These are phyloP conservation scores for Drosophila niveifrons DNA, from an alignment of 2,888 invertebrate species.

Conservation along the genomic window DNA sequence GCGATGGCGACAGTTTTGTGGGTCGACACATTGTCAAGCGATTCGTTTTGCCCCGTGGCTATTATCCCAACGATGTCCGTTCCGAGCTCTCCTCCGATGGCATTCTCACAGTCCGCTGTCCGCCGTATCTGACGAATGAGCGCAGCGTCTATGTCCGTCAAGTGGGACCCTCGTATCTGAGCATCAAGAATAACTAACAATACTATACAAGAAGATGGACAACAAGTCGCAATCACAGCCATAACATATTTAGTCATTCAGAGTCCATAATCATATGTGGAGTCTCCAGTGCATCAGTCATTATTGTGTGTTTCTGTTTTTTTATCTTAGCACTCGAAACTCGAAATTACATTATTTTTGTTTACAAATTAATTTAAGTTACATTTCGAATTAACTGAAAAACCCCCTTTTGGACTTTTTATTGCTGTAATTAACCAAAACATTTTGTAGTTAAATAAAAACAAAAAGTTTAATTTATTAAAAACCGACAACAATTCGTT, in stretches of 20 bases:
- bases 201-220: background rate
- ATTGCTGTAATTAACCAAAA: conserved; percentile 73
- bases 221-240: background rate
- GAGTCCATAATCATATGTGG: too few relatives aligned
- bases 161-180: conserved; percentile 88
- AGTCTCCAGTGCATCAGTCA: conserved; percentile 13
- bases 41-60: conserved; percentile 89
- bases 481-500: conserved; percentile 42
- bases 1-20: conserved; percentile 91
- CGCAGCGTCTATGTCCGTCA: conserved; percentile 90
- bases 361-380: conserved; percentile 54
- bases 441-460: conserved; percentile 76
- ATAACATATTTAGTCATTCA: background rate
- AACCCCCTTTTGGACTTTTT: conserved; percentile 69
- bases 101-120: conserved; percentile 91
- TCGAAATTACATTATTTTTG: conserved; percentile 46
- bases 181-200: conserved; percentile 84
- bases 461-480: conserved; percentile 78
- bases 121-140: conserved; percentile 86
- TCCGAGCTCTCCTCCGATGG: conserved; percentile 89
- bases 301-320: conserved; percentile 47
- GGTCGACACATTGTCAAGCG: conserved; percentile 92
- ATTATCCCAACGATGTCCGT: conserved; percentile 90
- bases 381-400: conserved; percentile 12
- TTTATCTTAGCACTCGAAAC: conserved; percentile 48